Conservation (phyloP, 2,888 invertebrate species). For the Hydraecia micacea region DNA sequence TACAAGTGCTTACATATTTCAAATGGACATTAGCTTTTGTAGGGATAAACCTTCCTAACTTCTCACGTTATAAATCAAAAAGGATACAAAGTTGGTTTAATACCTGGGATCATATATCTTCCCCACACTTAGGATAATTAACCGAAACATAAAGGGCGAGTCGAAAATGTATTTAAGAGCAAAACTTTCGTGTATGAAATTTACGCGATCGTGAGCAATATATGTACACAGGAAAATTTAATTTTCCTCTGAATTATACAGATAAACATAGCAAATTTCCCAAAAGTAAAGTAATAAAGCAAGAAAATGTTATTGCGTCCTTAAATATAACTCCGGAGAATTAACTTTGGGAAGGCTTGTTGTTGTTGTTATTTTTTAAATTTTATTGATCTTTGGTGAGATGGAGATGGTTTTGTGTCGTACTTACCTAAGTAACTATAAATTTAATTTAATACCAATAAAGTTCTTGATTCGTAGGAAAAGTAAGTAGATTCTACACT, state of each 20-base stretch:
- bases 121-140: conserved; percentile 49
- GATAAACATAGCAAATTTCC: conserved; percentile 47
- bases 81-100: conserved; percentile 33
- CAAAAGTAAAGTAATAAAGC: conserved; percentile 50
- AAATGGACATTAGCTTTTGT: conserved; percentile 16
- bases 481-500: not conserved
- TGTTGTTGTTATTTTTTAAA: conserved; percentile 28
- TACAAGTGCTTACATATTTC: conserved; percentile 7
- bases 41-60: conserved; percentile 8
- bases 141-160: conserved; percentile 51
- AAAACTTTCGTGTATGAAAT: conserved; percentile 55
- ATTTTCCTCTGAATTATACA: conserved; percentile 43
- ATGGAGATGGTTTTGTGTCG: conserved; percentile 4
- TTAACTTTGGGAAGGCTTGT: conserved; percentile 37
- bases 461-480: not conserved
- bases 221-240: conserved; percentile 55
- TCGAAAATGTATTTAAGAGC: conserved; percentile 61
- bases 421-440: conserved; percentile 7
- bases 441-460: conserved; percentile 6
- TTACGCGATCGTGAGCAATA: conserved; percentile 36
- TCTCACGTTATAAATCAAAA: conserved; percentile 45
- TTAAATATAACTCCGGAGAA: conserved; percentile 24
- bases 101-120: conserved; percentile 43
- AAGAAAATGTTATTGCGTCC: conserved; percentile 32
- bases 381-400: conserved; percentile 45